Percentiles rank a stretch among this genome's conserved stretches.
Conservation (phyloP, 2,888 invertebrate species). For the Lutraria lutraria region DNA sequence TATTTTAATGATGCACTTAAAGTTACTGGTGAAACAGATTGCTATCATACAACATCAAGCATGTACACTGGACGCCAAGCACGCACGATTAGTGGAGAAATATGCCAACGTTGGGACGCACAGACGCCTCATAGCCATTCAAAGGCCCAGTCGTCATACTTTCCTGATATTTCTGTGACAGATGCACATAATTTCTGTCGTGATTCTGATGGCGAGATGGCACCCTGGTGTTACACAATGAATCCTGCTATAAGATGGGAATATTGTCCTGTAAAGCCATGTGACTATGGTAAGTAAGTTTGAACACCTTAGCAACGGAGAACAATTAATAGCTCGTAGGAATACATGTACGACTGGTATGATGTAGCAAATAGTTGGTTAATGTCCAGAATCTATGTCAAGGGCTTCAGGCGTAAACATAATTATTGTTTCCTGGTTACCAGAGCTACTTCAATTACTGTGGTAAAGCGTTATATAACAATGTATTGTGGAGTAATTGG, state of each 20-base stretch:
- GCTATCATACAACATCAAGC: not conserved
- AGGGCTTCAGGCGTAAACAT: too few relatives aligned
- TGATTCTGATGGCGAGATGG: not conserved
- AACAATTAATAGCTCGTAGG: too few relatives aligned
- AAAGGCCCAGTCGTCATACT: not conserved
- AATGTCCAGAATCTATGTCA: too few relatives aligned
- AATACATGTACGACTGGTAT: too few relatives aligned
- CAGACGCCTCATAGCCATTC: not conserved
- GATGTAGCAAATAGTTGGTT: too few relatives aligned
- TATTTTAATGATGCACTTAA: too few relatives aligned
- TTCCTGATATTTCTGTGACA: not conserved
- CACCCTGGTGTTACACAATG: not conserved
- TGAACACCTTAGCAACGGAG: too few relatives aligned
- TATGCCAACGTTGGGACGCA: not conserved
- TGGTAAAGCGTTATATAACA: conserved; percentile 94
- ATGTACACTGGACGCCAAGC: not conserved
- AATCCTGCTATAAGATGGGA: not conserved
- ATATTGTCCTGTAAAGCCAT: not conserved
- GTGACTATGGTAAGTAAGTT: not conserved
- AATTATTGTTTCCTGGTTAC: too few relatives aligned
- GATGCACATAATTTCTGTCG: not conserved
- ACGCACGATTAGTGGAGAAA: not conserved
- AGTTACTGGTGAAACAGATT: not conserved
- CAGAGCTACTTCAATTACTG: too few relatives aligned
- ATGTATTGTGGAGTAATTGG: conserved; percentile 96